Evolutionary conservation across 2,797 vertebrate species (phyloP).

Genomic region (Melopsittacus undulatus): DNA sequence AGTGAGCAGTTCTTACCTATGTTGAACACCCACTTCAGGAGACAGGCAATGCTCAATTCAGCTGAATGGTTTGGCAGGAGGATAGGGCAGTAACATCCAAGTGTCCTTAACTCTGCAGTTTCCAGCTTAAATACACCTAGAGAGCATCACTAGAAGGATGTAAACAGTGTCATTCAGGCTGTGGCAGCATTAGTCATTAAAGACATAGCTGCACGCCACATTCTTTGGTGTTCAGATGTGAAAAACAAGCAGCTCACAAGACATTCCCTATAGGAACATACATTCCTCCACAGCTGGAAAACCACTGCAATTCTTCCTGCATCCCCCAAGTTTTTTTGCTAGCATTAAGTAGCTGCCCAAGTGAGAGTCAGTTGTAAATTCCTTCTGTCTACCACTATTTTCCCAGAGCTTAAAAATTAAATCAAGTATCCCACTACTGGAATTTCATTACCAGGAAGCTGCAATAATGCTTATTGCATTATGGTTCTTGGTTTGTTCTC

Average conservation of each 20-base stretch:
- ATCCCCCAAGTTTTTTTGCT: not conserved
- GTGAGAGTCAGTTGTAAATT: not conserved
- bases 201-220: not conserved
- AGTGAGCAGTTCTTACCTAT: not conserved
- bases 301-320: not conserved
- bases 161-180: not conserved
- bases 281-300: not conserved
- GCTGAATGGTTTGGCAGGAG: not conserved
- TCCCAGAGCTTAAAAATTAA: slow-evolving; percentile 46
- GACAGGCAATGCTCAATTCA: not conserved
- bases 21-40: not conserved
- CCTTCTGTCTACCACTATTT: not conserved
- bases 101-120: not conserved
- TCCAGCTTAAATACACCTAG: not conserved
- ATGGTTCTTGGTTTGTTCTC: not conserved
- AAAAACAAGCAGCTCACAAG: not conserved
- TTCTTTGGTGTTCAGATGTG: not conserved
- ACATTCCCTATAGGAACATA: not conserved
- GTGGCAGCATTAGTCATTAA: not conserved
- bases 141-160: not conserved
- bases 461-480: not conserved
- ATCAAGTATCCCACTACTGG: not conserved
- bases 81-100: not conserved
- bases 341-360: not conserved
- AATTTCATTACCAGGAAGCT: slow-evolving; percentile 52